These are phyloP conservation scores for Ancistrus triradiatus DNA, from an alignment of 2,113 vertebrate genomes.

Conservation along the genomic window DNA sequence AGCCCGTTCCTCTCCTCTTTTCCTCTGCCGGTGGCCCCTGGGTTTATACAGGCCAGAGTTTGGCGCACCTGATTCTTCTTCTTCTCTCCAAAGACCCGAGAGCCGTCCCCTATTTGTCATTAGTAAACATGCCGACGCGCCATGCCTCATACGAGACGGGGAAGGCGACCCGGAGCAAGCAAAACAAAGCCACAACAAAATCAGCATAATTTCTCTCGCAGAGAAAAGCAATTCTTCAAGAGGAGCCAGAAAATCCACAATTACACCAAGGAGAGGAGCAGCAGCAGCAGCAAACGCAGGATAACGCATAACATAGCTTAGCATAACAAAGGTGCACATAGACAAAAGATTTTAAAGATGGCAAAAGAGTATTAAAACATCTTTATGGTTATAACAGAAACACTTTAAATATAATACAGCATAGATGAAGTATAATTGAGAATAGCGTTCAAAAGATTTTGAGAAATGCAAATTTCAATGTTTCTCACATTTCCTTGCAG, in stretches of 20 bases:
- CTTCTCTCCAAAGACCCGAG: conserved; percentile 56
- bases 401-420: too few species aligned
- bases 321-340: not conserved
- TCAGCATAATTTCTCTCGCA: conserved; percentile 54
- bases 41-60: conserved; percentile 56
- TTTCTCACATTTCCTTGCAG: too few species aligned
- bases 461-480: too few species aligned
- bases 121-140: conserved; percentile 62
- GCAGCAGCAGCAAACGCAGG: not conserved
- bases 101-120: conserved; percentile 66
- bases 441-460: too few species aligned
- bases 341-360: too few species aligned
- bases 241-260: conserved; percentile 27
- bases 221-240: conserved; percentile 38
- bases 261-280: conserved; percentile 5
- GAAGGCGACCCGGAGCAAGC: conserved; percentile 32
- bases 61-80: conserved; percentile 61
- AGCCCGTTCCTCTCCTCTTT: conserved; percentile 52
- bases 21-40: conserved; percentile 57
- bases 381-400: too few species aligned
- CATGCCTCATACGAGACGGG: conserved; percentile 50
- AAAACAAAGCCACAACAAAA: conserved; percentile 57
- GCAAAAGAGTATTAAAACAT: too few species aligned
- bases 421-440: too few species aligned
- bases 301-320: not conserved